A percentile compares a stretch with the other conserved stretches of the same genome.
Conservation (phyloP, 2,113 vertebrate genomes). For the Uropsilus gracilis region DNA sequence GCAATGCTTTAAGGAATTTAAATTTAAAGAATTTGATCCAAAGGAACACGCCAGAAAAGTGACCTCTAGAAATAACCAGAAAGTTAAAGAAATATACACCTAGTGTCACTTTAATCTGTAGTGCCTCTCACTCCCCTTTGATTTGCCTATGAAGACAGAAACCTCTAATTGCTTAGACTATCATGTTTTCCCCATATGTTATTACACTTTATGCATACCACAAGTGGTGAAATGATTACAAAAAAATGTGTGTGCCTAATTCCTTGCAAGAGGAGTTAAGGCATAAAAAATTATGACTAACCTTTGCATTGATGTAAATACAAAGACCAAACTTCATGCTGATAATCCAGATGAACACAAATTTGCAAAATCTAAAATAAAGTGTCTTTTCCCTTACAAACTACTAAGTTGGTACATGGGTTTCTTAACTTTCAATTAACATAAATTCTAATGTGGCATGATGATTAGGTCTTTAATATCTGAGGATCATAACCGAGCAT, state of each 20-base stretch:
- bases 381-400: neutral
- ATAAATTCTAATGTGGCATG: neutral
- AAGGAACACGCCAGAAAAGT: neutral
- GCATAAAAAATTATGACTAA: conserved; percentile 40
- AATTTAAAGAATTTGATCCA: neutral
- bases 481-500: no score
- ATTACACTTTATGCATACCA: neutral
- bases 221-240: conserved; percentile 21
- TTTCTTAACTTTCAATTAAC: conserved; percentile 33
- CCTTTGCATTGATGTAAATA: conserved; percentile 48
- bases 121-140: neutral
- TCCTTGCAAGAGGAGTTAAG: conserved; percentile 27
- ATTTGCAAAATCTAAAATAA: neutral
- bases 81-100: neutral
- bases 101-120: neutral
- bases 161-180: conserved; percentile 10
- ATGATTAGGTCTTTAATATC: conserved; percentile 32
- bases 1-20: neutral
- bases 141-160: neutral
- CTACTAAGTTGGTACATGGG: neutral
- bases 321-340: conserved; percentile 39
- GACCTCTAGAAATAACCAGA: neutral
- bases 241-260: neutral
- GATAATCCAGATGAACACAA: neutral
- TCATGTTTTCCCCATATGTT: conserved; percentile 10